Evolutionary conservation across 2,888 invertebrate species (phyloP), one percentile per base, ranked within the genome.

Genomic region (Papilio elwesi): DNA sequence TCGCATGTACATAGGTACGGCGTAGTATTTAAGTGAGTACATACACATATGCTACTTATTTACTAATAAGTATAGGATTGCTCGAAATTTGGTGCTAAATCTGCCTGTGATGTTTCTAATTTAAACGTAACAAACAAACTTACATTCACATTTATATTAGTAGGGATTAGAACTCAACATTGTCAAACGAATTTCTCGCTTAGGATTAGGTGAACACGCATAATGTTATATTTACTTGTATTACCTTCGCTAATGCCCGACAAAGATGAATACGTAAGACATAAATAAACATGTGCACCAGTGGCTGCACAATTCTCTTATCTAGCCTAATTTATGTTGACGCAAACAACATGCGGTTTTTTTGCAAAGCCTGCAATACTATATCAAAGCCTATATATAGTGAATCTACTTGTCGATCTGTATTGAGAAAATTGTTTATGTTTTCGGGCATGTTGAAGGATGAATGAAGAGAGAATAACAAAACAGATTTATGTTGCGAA

Each of bases 251-350:
- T 48, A 10, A 15, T 63, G 13, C 47, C 16, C 8, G 1, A 15
- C 43, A 47, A 43, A 63, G 43, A 47, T 16, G n/a, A 43, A 36
- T 12, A 49, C 26, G 36, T 10, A 59, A 59, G 3, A 8, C 49
- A 62, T 69, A 49, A 69, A 62, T 69, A 69, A 62, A 69, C 68
- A 69, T 69, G 48, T 59, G 66, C 38, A 38, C 52, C 9, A 52
- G 43, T 66, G 53, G 15, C 66, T 52, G 38, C 38, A 66, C 36
- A 66, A 52, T 66, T 52, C 52, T 13, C 12, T 66, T 52, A 38
- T 66, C 53, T 36, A 53, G n/a, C 52, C 38, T 53, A 52, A 66
- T n/a, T 66, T 66, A 52, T 66, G 43, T 11, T 9, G 26, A 49
- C 36, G 26, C 49, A 48, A 64, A 64, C 26, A 49, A 49, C 49